phyloP scores from a whole-genome alignment of 92 coral and sea anemone genomes.

The Zoanthus sociatus region DNA sequence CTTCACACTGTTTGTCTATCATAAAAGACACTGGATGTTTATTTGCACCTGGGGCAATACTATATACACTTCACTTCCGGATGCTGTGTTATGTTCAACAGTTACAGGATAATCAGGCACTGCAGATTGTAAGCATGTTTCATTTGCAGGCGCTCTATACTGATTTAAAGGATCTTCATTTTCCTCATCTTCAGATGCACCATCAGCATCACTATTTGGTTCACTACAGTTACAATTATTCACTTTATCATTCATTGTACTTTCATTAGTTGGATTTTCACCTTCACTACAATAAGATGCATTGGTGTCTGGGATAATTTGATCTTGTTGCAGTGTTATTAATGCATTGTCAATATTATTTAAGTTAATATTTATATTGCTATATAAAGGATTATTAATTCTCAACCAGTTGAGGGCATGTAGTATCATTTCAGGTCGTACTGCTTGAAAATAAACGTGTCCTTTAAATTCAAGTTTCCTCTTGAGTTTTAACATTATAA shows the following conservation, averaged over 20 bases:
- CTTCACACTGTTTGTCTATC: no score
- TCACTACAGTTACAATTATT: background rate
- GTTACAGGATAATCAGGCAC: background rate
- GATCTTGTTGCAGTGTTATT: slow-evolving; percentile 14
- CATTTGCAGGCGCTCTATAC: slow-evolving; percentile 36
- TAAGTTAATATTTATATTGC: slow-evolving; percentile 39
- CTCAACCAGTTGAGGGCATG: slow-evolving; percentile 62
- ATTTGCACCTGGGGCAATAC: slow-evolving; percentile 4
- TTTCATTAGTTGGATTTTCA: background rate
- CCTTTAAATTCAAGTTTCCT: slow-evolving; percentile 70
- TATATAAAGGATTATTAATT: slow-evolving; percentile 58
- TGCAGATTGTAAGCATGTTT: no score
- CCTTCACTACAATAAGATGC: background rate
- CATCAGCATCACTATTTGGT: slow-evolving; percentile 25
- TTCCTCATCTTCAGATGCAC: slow-evolving; percentile 4
- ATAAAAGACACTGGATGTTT: background rate
- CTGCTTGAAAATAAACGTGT: slow-evolving; percentile 76
- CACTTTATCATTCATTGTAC: background rate
- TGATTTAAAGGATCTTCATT: slow-evolving; percentile 39
- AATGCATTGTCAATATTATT: slow-evolving; percentile 34
- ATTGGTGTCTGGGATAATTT: background rate
- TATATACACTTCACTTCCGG: background rate
- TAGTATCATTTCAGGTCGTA: slow-evolving; percentile 59
- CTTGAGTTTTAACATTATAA: slow-evolving; percentile 27
- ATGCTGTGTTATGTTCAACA: slow-evolving; percentile 15